Conservation (phyloP, 2,888 invertebrate species). For the Drosophila borealis region DNA sequence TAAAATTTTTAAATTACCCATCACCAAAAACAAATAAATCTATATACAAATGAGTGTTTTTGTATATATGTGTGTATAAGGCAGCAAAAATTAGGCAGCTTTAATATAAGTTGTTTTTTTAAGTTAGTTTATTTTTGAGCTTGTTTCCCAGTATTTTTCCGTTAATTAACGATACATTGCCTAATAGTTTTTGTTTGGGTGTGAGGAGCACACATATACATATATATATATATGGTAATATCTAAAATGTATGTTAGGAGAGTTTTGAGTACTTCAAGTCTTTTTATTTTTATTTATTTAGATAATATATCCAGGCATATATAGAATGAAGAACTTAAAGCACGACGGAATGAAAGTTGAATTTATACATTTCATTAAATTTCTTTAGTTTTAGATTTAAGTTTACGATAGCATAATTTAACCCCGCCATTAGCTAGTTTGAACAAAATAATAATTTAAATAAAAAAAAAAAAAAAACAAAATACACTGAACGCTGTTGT, state of each 20-base stretch:
- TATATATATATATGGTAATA: background rate
- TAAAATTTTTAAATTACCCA: too few relatives aligned
- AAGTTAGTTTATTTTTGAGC: conserved; percentile 35
- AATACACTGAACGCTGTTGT: conserved; percentile 27
- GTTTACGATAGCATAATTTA: conserved; percentile 61
- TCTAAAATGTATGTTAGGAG: conserved; percentile 19
- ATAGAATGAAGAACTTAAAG: conserved; percentile 56
- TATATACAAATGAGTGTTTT: too few relatives aligned
- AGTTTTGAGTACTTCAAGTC: conserved; percentile 55
- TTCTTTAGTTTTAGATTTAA: conserved; percentile 35
- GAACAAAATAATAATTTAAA: conserved; percentile 44
- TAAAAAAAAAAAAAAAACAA: conserved; percentile 38
- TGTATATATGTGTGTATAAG: too few relatives aligned
- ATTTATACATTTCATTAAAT: conserved; percentile 46
- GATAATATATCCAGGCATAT: conserved; percentile 48
- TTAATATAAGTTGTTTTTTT: conserved; percentile 6
- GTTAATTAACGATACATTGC: conserved; percentile 24
- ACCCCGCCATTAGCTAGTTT: conserved; percentile 71
- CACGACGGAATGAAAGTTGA: conserved; percentile 62
- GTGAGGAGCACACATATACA: conserved; percentile 29
- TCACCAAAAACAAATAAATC: too few relatives aligned
- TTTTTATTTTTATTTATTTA: conserved; percentile 34
- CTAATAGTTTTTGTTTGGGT: conserved; percentile 2
- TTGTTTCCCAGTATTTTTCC: conserved; percentile 36
- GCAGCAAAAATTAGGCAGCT: background rate